phyloP scores from a whole-genome alignment of 2,113 vertebrate species.

The Serinus canaria region DNA sequence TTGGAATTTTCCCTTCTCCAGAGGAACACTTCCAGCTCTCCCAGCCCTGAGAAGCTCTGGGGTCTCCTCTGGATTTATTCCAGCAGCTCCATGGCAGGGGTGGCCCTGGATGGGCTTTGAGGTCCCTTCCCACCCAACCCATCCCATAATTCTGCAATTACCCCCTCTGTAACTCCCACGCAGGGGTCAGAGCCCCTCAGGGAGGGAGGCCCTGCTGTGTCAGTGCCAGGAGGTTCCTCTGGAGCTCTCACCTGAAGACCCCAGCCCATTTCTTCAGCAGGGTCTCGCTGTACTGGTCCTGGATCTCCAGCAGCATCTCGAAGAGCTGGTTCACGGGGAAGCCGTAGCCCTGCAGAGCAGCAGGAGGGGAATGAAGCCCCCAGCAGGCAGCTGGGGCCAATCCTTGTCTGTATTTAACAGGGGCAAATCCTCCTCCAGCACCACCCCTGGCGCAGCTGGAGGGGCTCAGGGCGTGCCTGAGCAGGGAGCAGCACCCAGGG shows the following conservation, averaged over 20 bases:
- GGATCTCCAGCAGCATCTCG: constrained; percentile 95
- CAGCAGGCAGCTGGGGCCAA: rapidly evolving
- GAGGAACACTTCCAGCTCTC: not conserved
- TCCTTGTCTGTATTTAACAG: too few relatives aligned
- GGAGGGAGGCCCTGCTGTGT: not conserved
- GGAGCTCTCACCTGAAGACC: constrained; percentile 85
- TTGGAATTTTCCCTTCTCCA: not conserved
- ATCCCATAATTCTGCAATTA: rapidly evolving
- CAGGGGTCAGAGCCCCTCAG: not conserved
- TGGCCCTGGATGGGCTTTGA: too few relatives aligned
- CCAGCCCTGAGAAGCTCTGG: not conserved
- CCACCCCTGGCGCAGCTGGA: not conserved
- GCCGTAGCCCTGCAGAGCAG: constrained; percentile 83
- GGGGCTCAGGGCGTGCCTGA: rapidly evolving
- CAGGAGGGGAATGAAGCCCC: not conserved
- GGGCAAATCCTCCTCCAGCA: rapidly evolving
- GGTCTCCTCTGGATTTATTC: not conserved
- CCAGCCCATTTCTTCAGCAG: constrained; percentile 92
- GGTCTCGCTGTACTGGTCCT: constrained; percentile 95
- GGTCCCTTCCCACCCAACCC: too few relatives aligned
- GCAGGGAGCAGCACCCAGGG: rapidly evolving
- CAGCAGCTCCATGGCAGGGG: not conserved
- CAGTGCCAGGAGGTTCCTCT: rapidly evolving
- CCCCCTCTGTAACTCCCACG: not conserved
- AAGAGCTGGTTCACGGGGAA: constrained; percentile 96